phyloP scores from a whole-genome alignment of 2,888 invertebrate genomes.

The Labia minor region DNA sequence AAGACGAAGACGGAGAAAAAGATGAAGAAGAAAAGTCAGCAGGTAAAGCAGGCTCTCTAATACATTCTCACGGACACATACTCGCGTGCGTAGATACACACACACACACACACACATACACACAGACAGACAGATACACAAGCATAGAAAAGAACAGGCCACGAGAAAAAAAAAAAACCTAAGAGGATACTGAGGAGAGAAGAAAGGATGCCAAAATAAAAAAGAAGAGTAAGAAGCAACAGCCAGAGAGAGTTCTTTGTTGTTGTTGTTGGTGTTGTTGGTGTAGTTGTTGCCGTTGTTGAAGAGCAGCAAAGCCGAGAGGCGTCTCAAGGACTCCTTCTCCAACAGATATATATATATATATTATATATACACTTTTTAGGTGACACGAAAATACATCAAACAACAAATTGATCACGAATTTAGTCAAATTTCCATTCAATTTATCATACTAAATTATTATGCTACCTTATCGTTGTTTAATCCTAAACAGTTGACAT shows the following conservation, averaged over 20 bases:
- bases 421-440: too few species aligned
- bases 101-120: neutral
- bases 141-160: neutral
- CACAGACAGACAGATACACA: neutral
- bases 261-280: neutral
- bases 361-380: neutral
- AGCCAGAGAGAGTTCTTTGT: neutral
- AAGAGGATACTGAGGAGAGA: neutral
- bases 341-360: too few species aligned
- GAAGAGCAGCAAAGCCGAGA: neutral
- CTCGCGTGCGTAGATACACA: neutral
- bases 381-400: neutral
- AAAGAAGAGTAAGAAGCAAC: neutral
- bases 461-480: too few species aligned
- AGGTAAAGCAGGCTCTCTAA: slow-evolving; percentile 3
- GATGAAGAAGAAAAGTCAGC: neutral
- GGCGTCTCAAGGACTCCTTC: neutral
- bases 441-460: too few species aligned
- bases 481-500: too few species aligned
- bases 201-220: slow-evolving; percentile 13
- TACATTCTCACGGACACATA: neutral
- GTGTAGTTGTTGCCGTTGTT: neutral
- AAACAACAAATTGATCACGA: neutral
- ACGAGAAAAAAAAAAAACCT: neutral
- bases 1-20: neutral